Percentiles rank a stretch among this genome's conserved stretches.
Conservation (phyloP, 2,113 vertebrate species). For the Eulemur rufifrons region DNA sequence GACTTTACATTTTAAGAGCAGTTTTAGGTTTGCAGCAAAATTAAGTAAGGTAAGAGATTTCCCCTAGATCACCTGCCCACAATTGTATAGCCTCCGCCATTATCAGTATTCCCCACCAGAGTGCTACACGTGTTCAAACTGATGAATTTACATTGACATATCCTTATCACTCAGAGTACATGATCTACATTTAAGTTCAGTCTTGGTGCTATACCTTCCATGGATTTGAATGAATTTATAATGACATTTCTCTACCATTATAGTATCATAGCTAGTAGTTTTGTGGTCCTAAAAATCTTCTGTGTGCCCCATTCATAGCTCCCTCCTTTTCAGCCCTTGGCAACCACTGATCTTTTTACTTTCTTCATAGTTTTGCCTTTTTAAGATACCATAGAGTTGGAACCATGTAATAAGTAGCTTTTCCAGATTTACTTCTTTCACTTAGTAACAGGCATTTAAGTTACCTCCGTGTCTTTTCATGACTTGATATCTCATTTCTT, state of each 20-base stretch:
- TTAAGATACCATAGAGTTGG: not conserved
- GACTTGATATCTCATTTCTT: not conserved
- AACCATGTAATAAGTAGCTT: not conserved
- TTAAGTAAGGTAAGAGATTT: not conserved
- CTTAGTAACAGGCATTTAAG: not conserved
- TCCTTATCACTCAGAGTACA: not conserved
- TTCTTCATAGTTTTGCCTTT: not conserved
- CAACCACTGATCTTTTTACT: not conserved
- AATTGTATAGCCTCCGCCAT: fast-evolving
- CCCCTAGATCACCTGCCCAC: no score
- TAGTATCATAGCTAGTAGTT: not conserved
- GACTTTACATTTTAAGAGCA: not conserved
- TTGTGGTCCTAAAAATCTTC: not conserved
- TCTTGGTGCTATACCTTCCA: not conserved
- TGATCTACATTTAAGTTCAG: not conserved
- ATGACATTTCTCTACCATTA: no score
- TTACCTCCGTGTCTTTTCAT: not conserved
- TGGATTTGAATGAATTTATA: not conserved
- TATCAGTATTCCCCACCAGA: not conserved
- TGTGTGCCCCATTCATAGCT: not conserved
- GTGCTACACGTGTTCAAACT: not conserved
- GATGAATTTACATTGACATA: not conserved
- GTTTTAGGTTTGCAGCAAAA: not conserved
- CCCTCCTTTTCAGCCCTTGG: not conserved
- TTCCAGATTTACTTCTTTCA: not conserved